Conservation (phyloP, 2,888 invertebrate species). For the Chydorus sphaericus region DNA sequence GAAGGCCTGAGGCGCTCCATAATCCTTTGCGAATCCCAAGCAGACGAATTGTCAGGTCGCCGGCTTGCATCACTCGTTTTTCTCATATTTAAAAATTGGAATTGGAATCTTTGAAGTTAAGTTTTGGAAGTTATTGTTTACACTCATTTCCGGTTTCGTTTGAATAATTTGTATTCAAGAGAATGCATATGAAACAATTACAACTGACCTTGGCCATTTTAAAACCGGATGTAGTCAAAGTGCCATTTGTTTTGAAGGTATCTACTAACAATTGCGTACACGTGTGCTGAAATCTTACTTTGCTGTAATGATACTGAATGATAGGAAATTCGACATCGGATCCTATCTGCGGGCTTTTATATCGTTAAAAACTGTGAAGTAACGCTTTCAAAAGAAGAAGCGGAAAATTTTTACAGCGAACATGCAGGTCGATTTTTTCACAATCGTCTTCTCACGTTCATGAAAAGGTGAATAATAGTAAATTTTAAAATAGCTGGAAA, state of each 20-base stretch:
- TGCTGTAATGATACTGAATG: slow-evolving; percentile 17
- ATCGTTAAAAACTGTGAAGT: slow-evolving; percentile 27
- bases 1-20: too few species aligned
- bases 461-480: slow-evolving; percentile 46
- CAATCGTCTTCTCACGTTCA: slow-evolving; percentile 62
- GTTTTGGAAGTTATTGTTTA: too few species aligned
- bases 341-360: slow-evolving; percentile 51
- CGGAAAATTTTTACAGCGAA: slow-evolving; percentile 63
- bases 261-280: slow-evolving; percentile 9
- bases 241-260: slow-evolving; percentile 50
- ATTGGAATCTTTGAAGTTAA: too few species aligned
- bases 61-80: too few species aligned
- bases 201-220: slow-evolving; percentile 64
- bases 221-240: slow-evolving; percentile 69
- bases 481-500: neutral
- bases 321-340: slow-evolving; percentile 47
- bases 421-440: slow-evolving; percentile 72
- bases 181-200: too few species aligned
- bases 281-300: slow-evolving; percentile 11
- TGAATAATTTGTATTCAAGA: too few species aligned
- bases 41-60: too few species aligned
- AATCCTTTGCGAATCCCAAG: too few species aligned
- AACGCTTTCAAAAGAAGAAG: neutral
- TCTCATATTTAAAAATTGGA: too few species aligned
- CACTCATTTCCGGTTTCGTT: too few species aligned